Percentiles rank a stretch among this genome's conserved stretches.
phyloP scores from a whole-genome alignment of 2,888 invertebrate genomes.

The Agrochola macilenta region DNA sequence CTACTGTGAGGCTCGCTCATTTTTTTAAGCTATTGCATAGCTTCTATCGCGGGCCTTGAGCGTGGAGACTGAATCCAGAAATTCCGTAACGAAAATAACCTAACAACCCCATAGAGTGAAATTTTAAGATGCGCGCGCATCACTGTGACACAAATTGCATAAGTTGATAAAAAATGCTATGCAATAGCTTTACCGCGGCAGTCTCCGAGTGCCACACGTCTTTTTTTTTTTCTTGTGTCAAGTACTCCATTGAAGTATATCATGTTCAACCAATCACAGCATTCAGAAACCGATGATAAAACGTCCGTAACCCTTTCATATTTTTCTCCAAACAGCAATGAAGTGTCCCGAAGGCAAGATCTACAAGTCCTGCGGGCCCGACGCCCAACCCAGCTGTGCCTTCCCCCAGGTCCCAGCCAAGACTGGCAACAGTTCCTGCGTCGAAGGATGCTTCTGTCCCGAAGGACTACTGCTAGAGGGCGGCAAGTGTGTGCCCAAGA shows the following conservation, averaged over 20 bases:
- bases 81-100: too few species aligned
- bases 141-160: too few species aligned
- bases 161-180: too few species aligned
- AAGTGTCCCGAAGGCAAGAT: slow-evolving; percentile 93
- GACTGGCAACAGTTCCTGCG: slow-evolving; percentile 90
- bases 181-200: too few species aligned
- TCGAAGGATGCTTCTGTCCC: slow-evolving; percentile 97
- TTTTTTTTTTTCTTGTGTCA: not conserved
- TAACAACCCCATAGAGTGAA: too few species aligned
- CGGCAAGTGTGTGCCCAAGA: slow-evolving; percentile 93
- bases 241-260: not conserved
- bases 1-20: too few species aligned
- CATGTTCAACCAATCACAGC: not conserved
- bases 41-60: too few species aligned
- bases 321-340: slow-evolving; percentile 91
- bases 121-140: too few species aligned
- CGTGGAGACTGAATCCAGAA: too few species aligned
- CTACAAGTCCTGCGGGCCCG: slow-evolving; percentile 95
- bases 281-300: too few species aligned
- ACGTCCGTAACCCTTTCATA: not conserved
- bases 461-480: slow-evolving; percentile 93
- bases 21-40: too few species aligned
- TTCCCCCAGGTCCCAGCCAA: slow-evolving; percentile 79
- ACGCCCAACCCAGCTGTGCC: slow-evolving; percentile 93
- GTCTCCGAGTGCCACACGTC: too few species aligned